Percentiles rank a stretch among this genome's conserved stretches.
phyloP scores from a whole-genome alignment of 2,888 invertebrate species.

The Melolontha melolontha region DNA sequence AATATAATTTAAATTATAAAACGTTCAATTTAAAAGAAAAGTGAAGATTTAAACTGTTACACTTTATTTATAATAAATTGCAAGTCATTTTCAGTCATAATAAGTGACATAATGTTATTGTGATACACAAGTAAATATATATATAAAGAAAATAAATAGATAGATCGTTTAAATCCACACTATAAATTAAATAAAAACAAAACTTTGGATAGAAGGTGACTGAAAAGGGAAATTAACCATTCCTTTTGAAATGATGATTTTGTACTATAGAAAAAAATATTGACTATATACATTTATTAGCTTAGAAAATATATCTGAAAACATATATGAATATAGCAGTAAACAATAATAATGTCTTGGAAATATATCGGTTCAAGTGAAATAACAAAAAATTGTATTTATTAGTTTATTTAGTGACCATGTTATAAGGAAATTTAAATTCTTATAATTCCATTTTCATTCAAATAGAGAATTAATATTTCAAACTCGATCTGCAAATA shows the following conservation, averaged over 20 bases:
- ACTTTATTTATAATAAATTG: conserved; percentile 26
- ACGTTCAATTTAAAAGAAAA: too few relatives aligned
- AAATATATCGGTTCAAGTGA: neutral
- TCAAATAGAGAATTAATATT: too few relatives aligned
- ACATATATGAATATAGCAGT: conserved; percentile 27
- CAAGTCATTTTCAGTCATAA: neutral
- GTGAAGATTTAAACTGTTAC: conserved; percentile 30
- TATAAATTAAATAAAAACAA: conserved; percentile 23
- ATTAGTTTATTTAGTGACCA: too few relatives aligned
- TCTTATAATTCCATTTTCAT: neutral
- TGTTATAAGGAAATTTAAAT: too few relatives aligned
- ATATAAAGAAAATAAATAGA: conserved; percentile 15
- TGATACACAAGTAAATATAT: conserved; percentile 22
- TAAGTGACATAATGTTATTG: conserved; percentile 12
- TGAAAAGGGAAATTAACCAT: conserved; percentile 37
- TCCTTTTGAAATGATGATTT: conserved; percentile 41
- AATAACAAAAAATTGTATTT: too few relatives aligned
- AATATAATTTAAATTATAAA: too few relatives aligned
- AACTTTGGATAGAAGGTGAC: conserved; percentile 38
- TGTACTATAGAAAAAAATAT: conserved; percentile 41
- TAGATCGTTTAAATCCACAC: conserved; percentile 31
- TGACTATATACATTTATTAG: conserved; percentile 40
- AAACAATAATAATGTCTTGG: conserved; percentile 6
- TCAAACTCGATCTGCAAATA: too few relatives aligned
- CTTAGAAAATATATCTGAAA: conserved; percentile 36